Percentiles rank a stretch among this genome's conserved stretches.
Conservation (phyloP, 2,888 invertebrate genomes). For the Steromphala cineraria region DNA sequence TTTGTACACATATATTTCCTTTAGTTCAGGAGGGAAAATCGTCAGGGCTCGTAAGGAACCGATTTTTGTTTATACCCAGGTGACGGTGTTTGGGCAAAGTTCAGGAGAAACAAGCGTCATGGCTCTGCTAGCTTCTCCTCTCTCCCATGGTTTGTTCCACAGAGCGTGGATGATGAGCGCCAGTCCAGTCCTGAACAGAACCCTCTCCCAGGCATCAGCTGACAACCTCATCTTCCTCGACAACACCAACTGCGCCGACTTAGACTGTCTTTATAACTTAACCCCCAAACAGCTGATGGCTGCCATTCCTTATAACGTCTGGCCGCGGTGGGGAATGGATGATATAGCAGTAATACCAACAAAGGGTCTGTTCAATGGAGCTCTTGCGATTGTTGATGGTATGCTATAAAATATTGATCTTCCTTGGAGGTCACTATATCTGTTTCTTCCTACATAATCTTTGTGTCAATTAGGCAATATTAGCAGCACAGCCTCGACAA, state of each 20-base stretch:
- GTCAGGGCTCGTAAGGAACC: too few species aligned
- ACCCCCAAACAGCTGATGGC: slow-evolving; percentile 14
- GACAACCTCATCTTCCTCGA: slow-evolving; percentile 59
- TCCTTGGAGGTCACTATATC: too few species aligned
- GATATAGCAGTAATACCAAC: slow-evolving; percentile 21
- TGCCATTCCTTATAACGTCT: slow-evolving; percentile 30
- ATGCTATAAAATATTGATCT: neutral
- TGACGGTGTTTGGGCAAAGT: slow-evolving; percentile 89
- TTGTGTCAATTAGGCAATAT: too few species aligned
- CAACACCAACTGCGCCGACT: slow-evolving; percentile 24
- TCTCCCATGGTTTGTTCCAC: slow-evolving; percentile 81
- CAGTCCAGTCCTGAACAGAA: slow-evolving; percentile 61
- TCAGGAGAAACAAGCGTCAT: slow-evolving; percentile 91
- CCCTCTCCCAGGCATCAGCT: slow-evolving; percentile 46
- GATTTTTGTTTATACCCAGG: slow-evolving; percentile 76
- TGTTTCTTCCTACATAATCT: too few species aligned
- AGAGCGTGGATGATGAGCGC: slow-evolving; percentile 76
- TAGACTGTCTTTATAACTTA: slow-evolving; percentile 28
- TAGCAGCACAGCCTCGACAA: too few species aligned
- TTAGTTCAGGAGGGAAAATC: too few species aligned
- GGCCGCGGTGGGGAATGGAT: slow-evolving; percentile 28
- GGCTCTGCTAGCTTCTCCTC: slow-evolving; percentile 81
- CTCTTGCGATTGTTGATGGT: slow-evolving; percentile 35
- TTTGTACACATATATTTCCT: too few species aligned
- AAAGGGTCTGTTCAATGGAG: slow-evolving; percentile 22